phyloP scores from a whole-genome alignment of 2,113 vertebrate genomes.

The Sinosuthora webbiana region DNA sequence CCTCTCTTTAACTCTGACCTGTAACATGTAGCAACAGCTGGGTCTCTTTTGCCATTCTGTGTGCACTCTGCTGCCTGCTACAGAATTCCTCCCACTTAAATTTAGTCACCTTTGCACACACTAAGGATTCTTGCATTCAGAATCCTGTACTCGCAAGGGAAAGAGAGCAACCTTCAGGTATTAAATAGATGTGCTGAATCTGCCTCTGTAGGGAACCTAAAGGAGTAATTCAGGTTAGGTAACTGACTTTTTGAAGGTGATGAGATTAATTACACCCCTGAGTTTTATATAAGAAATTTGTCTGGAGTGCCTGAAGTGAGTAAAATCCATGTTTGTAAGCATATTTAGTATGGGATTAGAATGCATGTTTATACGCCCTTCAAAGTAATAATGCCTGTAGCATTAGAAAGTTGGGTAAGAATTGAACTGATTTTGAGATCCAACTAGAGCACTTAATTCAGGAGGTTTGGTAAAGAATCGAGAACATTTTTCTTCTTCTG shows the following conservation, averaged over 20 bases:
- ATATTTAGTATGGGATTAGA: neutral
- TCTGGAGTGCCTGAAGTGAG: neutral
- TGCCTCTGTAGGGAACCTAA: neutral
- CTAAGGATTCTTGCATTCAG: neutral
- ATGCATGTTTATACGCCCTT: neutral
- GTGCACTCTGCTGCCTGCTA: neutral
- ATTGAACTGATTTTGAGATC: neutral
- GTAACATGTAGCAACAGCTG: accelerated
- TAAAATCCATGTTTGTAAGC: neutral
- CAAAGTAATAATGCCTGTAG: neutral
- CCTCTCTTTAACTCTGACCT: neutral
- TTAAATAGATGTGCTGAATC: neutral
- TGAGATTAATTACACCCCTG: neutral
- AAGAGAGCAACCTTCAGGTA: neutral
- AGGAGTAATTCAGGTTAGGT: neutral
- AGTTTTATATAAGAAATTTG: neutral
- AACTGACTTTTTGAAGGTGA: neutral
- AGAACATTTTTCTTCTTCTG: neutral
- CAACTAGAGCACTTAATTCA: neutral
- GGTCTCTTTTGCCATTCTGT: neutral
- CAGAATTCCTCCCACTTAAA: neutral
- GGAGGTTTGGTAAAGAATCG: neutral
- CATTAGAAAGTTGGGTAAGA: neutral
- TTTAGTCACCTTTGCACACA: neutral
- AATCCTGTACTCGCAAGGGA: neutral